Base-by-base conservation (phyloP, 2,113 vertebrate species). In the Fulmarus glacialis region DNA sequence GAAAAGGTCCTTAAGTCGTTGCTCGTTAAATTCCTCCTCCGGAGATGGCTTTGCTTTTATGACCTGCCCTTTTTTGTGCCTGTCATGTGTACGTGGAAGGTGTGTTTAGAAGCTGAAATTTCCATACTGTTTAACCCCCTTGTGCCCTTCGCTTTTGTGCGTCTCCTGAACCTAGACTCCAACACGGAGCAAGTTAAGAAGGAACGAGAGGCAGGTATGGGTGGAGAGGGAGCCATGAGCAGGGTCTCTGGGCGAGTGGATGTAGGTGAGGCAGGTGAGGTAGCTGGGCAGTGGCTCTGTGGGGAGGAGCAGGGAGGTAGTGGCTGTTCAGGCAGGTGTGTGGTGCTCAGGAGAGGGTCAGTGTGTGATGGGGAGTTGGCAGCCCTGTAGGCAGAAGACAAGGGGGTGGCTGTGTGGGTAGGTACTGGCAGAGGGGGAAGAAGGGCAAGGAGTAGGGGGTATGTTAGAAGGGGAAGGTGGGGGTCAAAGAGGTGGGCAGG, bases 321-420 rank as follows among this genome's bases (percentile, higher is more conserved):
- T 0, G 7, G 59, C 22, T 18, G 29, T 24, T 34, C 9, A 9
- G 59, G 42, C 34, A 47, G 60, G 43, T 2, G 1, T 4, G 11
- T 3, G 32, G 38, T 9, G 26, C 62, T 62, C 55, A 21, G 38
- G 17, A 34, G 63, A 19, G 12, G 22, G 10, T 16, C 50, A 1
- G 40, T 0, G 47, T 8, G 12, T 2, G 58, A 30, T 8, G 29
- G 12, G 36, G 38, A 36, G 8, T 3, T 8, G 62, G 43, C 70
- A 52, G 79, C 17, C 16, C 22, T 4, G 12, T 3, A 10, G 60
- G 21, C 3, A 36, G 42, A 18, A 38, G 52, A 11, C 22, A 5
- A 34, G 8, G 6, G 12, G 7, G 4, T 30, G 15, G 19, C 9
- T 5, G 2, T 34, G 19, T 3, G 11, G 17, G 64, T 20, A 58